A percentile compares a stretch with the other conserved stretches of the same genome.
Evolutionary conservation across 2,797 vertebrate species (phyloP).

Genomic region (Falco cherrug): DNA sequence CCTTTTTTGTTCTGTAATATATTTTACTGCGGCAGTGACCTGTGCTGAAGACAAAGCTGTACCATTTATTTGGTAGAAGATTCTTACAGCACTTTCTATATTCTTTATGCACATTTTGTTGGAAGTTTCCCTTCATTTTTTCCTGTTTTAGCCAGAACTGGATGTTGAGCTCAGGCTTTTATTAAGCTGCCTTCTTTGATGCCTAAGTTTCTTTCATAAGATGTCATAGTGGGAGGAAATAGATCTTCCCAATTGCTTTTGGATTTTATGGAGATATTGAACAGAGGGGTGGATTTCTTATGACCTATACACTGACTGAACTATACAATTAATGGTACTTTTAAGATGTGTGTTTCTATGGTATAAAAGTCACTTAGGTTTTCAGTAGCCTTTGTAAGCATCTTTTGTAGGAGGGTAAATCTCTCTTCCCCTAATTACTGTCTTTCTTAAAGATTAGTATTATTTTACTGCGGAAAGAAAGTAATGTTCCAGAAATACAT

Average conservation of each 20-base stretch:
- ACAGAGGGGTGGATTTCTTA: background rate
- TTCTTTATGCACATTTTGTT: background rate
- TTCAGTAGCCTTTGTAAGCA: background rate
- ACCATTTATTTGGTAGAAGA: background rate
- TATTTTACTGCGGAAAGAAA: background rate
- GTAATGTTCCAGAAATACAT: background rate
- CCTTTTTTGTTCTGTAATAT: background rate
- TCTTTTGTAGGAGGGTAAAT: background rate
- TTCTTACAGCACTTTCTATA: background rate
- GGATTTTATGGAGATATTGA: conserved; percentile 2
- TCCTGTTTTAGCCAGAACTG: background rate
- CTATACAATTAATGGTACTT: background rate
- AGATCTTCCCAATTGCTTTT: background rate
- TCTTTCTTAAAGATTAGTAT: background rate
- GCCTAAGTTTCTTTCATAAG: background rate
- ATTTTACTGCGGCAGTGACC: background rate
- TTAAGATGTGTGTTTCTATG: background rate
- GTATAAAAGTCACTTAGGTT: background rate
- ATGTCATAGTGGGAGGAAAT: background rate
- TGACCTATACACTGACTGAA: background rate
- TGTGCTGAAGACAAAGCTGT: background rate
- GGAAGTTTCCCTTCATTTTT: background rate
- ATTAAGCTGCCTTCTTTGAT: background rate
- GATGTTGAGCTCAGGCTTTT: background rate
- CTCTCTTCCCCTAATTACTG: background rate